Evolutionary conservation across 2,797 vertebrate genomes (phyloP), one percentile per base, ranked within the genome.

Genomic region (Mus caroli): DNA sequence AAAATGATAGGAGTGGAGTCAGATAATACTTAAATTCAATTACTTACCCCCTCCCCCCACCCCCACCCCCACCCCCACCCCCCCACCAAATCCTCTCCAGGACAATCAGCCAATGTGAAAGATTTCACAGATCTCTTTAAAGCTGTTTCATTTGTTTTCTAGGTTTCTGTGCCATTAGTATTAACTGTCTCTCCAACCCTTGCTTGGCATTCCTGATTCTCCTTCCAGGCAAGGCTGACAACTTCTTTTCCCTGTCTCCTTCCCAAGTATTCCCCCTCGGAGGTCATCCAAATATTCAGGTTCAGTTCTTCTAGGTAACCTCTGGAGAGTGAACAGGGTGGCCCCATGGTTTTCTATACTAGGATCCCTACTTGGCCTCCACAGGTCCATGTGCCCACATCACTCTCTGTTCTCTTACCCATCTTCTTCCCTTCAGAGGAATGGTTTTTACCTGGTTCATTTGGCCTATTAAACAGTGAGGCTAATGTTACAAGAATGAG

Each of bases 401-500:
- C 20, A n/a, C 54, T 40, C 46, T 54, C 82, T 89, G 19, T 78
- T 43, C 88, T 75, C 37, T 83, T 84, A 76, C 37, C 78, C 31
- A 60, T 19, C 77, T 22, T 86, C 52, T 88, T 88, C 79, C 62
- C 80, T 40, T 20, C 78, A 91, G 37, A 46, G 46, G 50, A 26
- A 22, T 73, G 9, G 26, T 69, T 77, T 20, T 76, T n/a, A 54
- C 31, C 12, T 24, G 52, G 17, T 62, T 60, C 92, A 2, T 85
- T 67, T 64, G 28, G 13, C 88, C 91, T 94, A 34, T 26, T 91
- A 91, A 78, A 7, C 34, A 78, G 34, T 43, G n/a, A 56, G 52
- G 37, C 71, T 85, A 96, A 86, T 82, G 90, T 91, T 46, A 1
- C 40, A 91, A 83, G 52, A 94, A 89, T 34, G 6, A 67, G 92